phyloP scores from a whole-genome alignment of 2,888 invertebrate genomes.

The Philopedon plagiatum region DNA sequence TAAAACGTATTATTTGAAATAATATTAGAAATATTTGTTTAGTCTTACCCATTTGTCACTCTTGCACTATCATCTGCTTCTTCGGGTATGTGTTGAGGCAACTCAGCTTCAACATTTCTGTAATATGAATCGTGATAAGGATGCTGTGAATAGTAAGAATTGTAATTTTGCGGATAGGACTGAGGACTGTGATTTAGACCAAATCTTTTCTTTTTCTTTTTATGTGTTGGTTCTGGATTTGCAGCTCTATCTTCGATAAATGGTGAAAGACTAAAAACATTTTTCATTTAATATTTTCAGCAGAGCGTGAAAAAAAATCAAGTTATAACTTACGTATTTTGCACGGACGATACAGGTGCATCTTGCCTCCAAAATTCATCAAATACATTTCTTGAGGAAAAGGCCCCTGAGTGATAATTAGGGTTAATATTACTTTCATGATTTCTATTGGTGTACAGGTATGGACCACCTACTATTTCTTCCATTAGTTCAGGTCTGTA shows the following conservation, averaged over 20 bases:
- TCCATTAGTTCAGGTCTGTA: not conserved
- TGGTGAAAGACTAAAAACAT: too few species aligned
- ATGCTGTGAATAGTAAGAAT: not conserved
- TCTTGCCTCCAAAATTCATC: slow-evolving; percentile 12
- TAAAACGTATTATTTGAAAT: too few species aligned
- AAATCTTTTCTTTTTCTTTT: not conserved
- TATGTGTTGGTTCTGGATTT: not conserved
- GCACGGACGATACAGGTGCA: not conserved
- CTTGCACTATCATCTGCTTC: too few species aligned
- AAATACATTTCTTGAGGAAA: slow-evolving; percentile 30
- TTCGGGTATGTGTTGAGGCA: too few species aligned
- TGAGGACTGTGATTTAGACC: not conserved
- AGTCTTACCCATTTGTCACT: too few species aligned
- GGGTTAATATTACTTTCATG: not conserved
- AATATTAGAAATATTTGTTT: too few species aligned
- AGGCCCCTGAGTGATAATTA: slow-evolving; percentile 11
- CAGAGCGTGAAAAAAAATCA: too few species aligned
- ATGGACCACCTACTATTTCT: slow-evolving; percentile 6
- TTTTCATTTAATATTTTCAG: too few species aligned
- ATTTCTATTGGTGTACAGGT: not conserved
- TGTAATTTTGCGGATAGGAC: not conserved
- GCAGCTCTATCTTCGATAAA: slow-evolving; percentile 19
- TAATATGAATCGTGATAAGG: not conserved
- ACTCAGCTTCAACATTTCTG: too few species aligned
- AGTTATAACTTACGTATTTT: slow-evolving; percentile 8